phyloP scores from a whole-genome alignment of 2,888 invertebrate species.

The Dicycla oo region DNA sequence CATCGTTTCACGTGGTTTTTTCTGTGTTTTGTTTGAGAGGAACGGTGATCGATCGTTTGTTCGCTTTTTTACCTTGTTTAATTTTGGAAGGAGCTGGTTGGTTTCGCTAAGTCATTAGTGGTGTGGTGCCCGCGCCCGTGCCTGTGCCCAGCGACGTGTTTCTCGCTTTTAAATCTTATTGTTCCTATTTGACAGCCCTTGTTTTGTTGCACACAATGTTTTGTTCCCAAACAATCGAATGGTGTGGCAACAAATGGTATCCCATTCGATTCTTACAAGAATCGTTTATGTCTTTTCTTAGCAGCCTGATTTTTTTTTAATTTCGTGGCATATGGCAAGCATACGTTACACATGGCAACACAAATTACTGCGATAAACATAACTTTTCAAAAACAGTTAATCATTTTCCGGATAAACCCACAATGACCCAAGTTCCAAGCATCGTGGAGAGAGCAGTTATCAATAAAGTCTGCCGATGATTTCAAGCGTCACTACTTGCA shows the following conservation, averaged over 20 bases:
- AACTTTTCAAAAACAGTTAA: constrained; percentile 28
- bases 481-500: constrained; percentile 51
- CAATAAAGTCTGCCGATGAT: constrained; percentile 53
- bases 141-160: constrained; percentile 68
- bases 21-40: constrained; percentile 87
- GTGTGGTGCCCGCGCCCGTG: constrained; percentile 65
- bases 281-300: constrained; percentile 12
- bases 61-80: constrained; percentile 88
- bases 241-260: constrained; percentile 51
- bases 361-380: constrained; percentile 17
- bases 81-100: constrained; percentile 85
- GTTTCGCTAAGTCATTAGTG: constrained; percentile 89
- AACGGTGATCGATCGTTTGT: constrained; percentile 88
- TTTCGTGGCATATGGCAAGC: constrained; percentile 14
- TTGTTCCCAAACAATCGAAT: constrained; percentile 55
- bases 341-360: constrained; percentile 12
- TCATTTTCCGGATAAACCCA: constrained; percentile 47
- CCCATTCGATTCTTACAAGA: constrained; percentile 30
- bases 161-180: constrained; percentile 76
- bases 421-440: constrained; percentile 41
- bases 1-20: constrained; percentile 87
- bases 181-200: constrained; percentile 76
- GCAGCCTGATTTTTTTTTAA: not conserved
- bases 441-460: constrained; percentile 52
- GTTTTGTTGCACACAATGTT: constrained; percentile 68